Evolutionary conservation across 2,888 invertebrate species (phyloP).

Genomic region (Hyposoter didymator): DNA sequence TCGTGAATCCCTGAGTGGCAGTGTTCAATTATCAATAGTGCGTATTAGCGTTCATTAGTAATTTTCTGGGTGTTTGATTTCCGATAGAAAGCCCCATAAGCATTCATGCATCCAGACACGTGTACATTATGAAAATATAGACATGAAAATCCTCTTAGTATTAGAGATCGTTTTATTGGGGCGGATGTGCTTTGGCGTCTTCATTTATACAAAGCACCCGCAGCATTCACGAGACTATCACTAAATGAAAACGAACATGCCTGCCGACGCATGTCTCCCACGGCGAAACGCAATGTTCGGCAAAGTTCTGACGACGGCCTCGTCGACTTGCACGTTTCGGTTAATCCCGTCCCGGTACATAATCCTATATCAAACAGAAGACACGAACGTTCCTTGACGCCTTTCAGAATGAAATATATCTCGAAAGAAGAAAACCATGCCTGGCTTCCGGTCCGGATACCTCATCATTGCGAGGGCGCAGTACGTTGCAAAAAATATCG

Average conservation of each 20-base stretch:
- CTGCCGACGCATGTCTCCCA: conserved; percentile 12
- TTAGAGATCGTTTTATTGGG: conserved; percentile 10
- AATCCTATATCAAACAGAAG: conserved; percentile 4
- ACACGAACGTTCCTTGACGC: conserved; percentile 1
- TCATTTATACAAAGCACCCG: conserved; percentile 4
- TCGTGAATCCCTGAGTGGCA: too few species aligned
- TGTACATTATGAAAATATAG: conserved; percentile 6
- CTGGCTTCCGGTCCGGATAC: neutral
- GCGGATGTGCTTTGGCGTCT: conserved; percentile 12
- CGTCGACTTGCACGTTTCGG: conserved; percentile 11
- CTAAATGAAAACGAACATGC: conserved; percentile 21
- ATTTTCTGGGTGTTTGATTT: neutral
- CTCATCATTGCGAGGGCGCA: neutral
- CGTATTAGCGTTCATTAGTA: too few species aligned
- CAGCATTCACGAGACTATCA: neutral
- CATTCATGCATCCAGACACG: neutral
- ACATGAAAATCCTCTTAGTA: conserved; percentile 15
- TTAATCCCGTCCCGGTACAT: conserved; percentile 19
- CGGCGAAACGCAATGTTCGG: conserved; percentile 11
- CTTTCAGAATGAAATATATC: conserved; percentile 21
- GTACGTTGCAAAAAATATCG: neutral
- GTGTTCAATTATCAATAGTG: too few species aligned
- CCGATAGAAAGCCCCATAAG: neutral
- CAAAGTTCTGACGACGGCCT: conserved; percentile 36
- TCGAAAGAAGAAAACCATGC: neutral